phyloP scores from a whole-genome alignment of 2,888 invertebrate species.

The Agrilus cyanescens region DNA sequence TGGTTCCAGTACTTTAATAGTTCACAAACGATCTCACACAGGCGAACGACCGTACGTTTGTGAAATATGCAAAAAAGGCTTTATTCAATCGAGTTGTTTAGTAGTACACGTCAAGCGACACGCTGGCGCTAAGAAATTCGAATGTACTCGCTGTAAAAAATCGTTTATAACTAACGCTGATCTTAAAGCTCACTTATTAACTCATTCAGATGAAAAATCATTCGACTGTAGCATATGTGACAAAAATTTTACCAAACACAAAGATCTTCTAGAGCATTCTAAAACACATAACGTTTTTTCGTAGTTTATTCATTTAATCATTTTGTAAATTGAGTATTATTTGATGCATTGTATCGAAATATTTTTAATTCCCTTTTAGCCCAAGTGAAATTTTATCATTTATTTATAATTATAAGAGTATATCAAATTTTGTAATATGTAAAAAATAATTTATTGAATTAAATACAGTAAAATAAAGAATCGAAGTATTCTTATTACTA shows the following conservation, averaged over 20 bases:
- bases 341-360: too few relatives aligned
- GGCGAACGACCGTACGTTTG: slow-evolving; percentile 34
- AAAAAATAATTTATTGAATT: too few relatives aligned
- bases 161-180: slow-evolving; percentile 26
- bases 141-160: slow-evolving; percentile 24
- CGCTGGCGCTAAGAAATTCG: slow-evolving; percentile 23
- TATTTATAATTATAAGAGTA: too few relatives aligned
- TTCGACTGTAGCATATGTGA: slow-evolving; percentile 26
- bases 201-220: slow-evolving; percentile 20
- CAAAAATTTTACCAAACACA: slow-evolving; percentile 23
- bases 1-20: slow-evolving; percentile 33
- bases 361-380: too few relatives aligned
- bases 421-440: too few relatives aligned
- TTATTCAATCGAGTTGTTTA: slow-evolving; percentile 34
- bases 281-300: slow-evolving; percentile 18
- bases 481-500: too few relatives aligned
- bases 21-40: slow-evolving; percentile 32
- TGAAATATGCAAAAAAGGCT: slow-evolving; percentile 30
- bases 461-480: too few relatives aligned
- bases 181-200: slow-evolving; percentile 24
- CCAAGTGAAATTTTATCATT: too few relatives aligned
- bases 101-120: slow-evolving; percentile 35
- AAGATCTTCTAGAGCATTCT: slow-evolving; percentile 25
- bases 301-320: neutral
- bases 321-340: too few relatives aligned